Conservation (phyloP, 2,888 invertebrate genomes). For the Lasius fuliginosus region DNA sequence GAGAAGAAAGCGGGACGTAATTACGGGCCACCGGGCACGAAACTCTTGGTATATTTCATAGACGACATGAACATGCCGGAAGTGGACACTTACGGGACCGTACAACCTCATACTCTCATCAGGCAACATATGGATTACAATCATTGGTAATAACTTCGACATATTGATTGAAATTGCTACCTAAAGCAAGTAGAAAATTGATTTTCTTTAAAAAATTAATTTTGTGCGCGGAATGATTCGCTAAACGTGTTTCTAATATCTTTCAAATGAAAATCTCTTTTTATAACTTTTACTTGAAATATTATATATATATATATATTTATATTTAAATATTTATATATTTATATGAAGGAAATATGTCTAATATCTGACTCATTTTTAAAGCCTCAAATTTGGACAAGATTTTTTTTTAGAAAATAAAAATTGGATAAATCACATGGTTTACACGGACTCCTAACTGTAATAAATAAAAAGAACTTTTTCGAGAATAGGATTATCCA, state of each 20-base stretch:
- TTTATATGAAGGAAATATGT: no score
- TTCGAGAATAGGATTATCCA: no score
- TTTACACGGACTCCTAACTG: no score
- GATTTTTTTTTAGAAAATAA: no score
- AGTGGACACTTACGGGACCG: constrained; percentile 97
- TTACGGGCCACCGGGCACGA: constrained; percentile 97
- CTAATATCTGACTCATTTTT: no score
- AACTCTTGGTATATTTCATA: constrained; percentile 96
- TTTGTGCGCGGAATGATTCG: neutral
- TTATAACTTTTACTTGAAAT: neutral
- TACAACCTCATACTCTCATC: constrained; percentile 97
- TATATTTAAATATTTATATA: no score
- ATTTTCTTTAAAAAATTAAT: neutral
- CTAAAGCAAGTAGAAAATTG: neutral
- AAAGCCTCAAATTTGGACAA: no score
- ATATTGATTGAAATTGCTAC: neutral
- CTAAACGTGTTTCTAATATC: neutral
- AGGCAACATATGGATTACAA: constrained; percentile 97
- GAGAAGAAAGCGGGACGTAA: constrained; percentile 98
- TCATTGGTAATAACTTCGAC: constrained; percentile 91
- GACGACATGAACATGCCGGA: constrained; percentile 99
- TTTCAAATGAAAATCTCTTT: neutral
- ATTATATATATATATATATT: no score
- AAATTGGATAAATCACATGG: no score
- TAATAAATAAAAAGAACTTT: no score